Conservation (phyloP, 2,888 invertebrate genomes). For the Drosophila recens region DNA sequence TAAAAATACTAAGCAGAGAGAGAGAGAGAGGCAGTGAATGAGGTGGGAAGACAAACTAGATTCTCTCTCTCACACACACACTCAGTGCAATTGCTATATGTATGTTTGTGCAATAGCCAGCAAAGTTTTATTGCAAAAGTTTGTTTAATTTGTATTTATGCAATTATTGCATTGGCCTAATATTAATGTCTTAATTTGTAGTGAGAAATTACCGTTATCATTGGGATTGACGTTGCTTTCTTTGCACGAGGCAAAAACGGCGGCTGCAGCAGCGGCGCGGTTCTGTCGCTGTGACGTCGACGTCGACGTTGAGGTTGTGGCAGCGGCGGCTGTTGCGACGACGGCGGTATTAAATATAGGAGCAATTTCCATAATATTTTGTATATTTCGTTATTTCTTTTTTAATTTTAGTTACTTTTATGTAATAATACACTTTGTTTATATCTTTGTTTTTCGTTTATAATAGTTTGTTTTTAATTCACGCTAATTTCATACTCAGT, state of each 20-base stretch:
- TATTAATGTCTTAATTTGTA: background rate
- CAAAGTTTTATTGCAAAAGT: constrained; percentile 15
- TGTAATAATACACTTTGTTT: constrained; percentile 62
- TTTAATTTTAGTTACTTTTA: constrained; percentile 45
- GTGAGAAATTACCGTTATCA: constrained; percentile 72
- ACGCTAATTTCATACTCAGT: constrained; percentile 65
- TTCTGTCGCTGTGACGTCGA: constrained; percentile 45
- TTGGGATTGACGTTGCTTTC: constrained; percentile 53
- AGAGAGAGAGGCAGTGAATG: constrained; percentile 4
- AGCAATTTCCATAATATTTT: constrained; percentile 75
- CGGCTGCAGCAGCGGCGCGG: constrained; percentile 39
- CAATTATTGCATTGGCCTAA: constrained; percentile 5
- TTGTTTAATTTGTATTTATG: constrained; percentile 19
- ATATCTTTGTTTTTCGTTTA: constrained; percentile 43
- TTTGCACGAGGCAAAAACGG: constrained; percentile 19
- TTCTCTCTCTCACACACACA: background rate
- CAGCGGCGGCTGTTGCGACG: constrained; percentile 62
- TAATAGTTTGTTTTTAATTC: constrained; percentile 47
- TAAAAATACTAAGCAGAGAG: constrained; percentile 36
- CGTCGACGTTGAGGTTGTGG: constrained; percentile 53
- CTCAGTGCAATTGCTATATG: background rate
- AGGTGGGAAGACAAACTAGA: background rate
- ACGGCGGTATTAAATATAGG: constrained; percentile 67
- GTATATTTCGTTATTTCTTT: constrained; percentile 29
- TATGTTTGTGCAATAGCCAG: constrained; percentile 8